phyloP scores from a whole-genome alignment of 2,797 vertebrate genomes.

The Phoebastria nigripes region DNA sequence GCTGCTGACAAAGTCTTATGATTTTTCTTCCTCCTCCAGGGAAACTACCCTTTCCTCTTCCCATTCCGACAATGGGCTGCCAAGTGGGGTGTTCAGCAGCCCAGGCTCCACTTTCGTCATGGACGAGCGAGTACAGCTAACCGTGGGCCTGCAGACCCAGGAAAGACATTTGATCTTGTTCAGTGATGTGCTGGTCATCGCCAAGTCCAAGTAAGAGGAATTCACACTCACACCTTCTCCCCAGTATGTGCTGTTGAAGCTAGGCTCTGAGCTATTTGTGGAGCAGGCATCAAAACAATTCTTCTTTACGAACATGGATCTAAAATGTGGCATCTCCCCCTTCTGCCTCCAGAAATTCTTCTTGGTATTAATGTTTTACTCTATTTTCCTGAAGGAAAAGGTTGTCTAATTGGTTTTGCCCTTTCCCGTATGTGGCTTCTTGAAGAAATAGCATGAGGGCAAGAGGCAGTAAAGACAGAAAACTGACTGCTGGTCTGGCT shows the following conservation, averaged over 20 bases:
- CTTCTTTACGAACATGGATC: neutral
- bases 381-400: neutral
- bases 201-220: slow-evolving; percentile 84
- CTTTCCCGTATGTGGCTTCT: neutral
- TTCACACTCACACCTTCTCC: neutral
- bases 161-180: slow-evolving; percentile 87
- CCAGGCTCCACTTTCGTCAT: slow-evolving; percentile 73
- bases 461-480: neutral
- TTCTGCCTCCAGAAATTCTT: neutral
- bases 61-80: slow-evolving; percentile 60
- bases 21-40: slow-evolving; percentile 35
- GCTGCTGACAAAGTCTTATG: neutral
- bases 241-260: neutral
- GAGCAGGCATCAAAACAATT: neutral
- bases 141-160: slow-evolving; percentile 84
- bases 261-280: neutral
- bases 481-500: neutral
- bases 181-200: slow-evolving; percentile 81
- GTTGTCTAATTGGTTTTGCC: neutral
- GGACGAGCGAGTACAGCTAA: slow-evolving; percentile 82
- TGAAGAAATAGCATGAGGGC: neutral
- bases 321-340: neutral
- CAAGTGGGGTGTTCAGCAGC: slow-evolving; percentile 59
- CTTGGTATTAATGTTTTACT: neutral
- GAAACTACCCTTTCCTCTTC: slow-evolving; percentile 52